Conservation (phyloP, 2,888 invertebrate genomes). For the Iphiclides podalirius region DNA sequence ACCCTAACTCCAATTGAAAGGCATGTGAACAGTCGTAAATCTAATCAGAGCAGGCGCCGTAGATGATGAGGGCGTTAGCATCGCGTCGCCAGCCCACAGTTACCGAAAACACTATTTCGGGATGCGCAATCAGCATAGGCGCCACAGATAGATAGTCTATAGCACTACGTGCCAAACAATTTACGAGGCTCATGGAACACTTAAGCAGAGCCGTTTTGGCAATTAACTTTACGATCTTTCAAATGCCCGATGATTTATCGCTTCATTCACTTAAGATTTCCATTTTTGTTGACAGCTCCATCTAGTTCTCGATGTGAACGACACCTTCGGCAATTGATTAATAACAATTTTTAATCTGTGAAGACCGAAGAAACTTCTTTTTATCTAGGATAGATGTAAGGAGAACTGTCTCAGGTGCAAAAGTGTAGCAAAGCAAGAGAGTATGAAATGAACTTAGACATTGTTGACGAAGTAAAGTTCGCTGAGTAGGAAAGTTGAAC, state of each 20-base stretch:
- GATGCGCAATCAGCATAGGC: constrained; percentile 20
- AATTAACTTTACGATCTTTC: constrained; percentile 19
- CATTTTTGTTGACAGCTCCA: constrained; percentile 5
- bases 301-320: background rate
- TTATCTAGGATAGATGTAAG: background rate
- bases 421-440: too few species aligned
- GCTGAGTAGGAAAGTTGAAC: too few species aligned
- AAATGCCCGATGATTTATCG: constrained; percentile 15
- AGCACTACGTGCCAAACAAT: constrained; percentile 26
- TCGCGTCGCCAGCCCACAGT: constrained; percentile 25
- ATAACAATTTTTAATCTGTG: constrained; percentile 5
- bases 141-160: constrained; percentile 9
- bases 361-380: background rate
- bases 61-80: constrained; percentile 37
- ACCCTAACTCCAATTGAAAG: constrained; percentile 48
- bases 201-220: constrained; percentile 11
- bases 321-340: constrained; percentile 5
- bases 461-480: too few species aligned
- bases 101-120: constrained; percentile 29
- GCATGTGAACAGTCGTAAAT: constrained; percentile 49
- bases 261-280: constrained; percentile 12
- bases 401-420: too few species aligned
- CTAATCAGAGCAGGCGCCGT: constrained; percentile 49
- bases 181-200: constrained; percentile 23
- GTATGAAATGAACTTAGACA: background rate